A percentile compares a stretch with the other conserved stretches of the same genome.
These are phyloP conservation scores for Coracias cyanogaster DNA, from an alignment of 2,797 vertebrate species.

Conservation along the genomic window DNA sequence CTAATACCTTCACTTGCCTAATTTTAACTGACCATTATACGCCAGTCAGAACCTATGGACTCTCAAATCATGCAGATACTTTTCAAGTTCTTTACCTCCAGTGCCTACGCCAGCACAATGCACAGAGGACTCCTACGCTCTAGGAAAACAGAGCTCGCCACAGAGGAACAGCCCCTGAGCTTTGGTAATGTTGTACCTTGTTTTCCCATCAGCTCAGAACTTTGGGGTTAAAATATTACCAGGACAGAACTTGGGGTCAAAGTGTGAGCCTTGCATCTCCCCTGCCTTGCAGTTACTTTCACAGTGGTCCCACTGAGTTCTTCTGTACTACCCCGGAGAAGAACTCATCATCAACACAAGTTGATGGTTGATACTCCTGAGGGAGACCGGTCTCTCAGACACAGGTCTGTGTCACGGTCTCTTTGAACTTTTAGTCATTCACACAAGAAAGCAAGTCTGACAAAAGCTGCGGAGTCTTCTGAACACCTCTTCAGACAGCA, in stretches of 20 bases:
- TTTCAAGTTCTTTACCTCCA: not conserved
- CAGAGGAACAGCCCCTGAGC: not conserved
- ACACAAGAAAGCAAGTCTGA: constrained; percentile 60
- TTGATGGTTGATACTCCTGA: not conserved
- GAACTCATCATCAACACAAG: not conserved
- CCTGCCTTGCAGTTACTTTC: not conserved
- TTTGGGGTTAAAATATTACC: not conserved
- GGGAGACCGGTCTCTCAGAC: not conserved
- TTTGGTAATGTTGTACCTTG: not conserved
- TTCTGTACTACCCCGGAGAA: not conserved
- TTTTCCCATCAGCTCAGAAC: not conserved
- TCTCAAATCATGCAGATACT: not conserved
- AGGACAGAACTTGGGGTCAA: not conserved
- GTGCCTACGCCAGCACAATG: not conserved
- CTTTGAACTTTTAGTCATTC: constrained; percentile 68
- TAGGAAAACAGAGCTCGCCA: not conserved
- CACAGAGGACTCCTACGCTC: not conserved
- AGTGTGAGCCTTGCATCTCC: not conserved
- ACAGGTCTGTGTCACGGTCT: constrained; percentile 36
- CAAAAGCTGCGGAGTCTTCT: constrained; percentile 63
- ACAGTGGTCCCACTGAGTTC: not conserved
- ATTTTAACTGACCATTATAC: not conserved
- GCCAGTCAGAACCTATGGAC: not conserved
- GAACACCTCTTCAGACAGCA: constrained; percentile 65
- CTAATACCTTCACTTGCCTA: not conserved